phyloP scores from a whole-genome alignment of 2,888 invertebrate genomes.

The Lasioglossum morio region DNA sequence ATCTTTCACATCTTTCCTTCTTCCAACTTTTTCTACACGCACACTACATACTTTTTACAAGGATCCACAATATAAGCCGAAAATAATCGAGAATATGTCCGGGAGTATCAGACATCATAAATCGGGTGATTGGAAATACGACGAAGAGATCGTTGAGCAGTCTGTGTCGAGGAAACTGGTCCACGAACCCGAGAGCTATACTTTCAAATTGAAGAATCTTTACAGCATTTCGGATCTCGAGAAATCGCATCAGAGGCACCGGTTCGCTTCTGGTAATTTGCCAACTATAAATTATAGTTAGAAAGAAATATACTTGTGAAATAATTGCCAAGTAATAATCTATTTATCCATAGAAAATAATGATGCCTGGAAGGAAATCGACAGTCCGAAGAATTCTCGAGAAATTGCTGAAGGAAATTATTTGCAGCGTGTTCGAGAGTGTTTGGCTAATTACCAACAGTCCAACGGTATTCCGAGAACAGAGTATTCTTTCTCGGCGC shows the following conservation, averaged over 20 bases:
- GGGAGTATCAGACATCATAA: background rate
- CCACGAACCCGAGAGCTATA: conserved; percentile 30
- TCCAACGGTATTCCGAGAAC: conserved; percentile 74
- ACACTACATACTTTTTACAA: background rate
- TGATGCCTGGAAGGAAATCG: background rate
- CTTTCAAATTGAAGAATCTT: conserved; percentile 74
- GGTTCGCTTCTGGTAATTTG: conserved; percentile 21
- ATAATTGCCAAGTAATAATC: background rate
- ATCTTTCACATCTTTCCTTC: background rate
- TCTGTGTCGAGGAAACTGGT: background rate
- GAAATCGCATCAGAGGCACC: conserved; percentile 1
- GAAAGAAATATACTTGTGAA: background rate
- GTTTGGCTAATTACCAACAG: conserved; percentile 79
- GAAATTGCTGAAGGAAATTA: conserved; percentile 2
- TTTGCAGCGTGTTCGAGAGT: conserved; percentile 69
- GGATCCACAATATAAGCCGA: conserved; percentile 3
- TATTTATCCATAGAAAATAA: conserved; percentile 16
- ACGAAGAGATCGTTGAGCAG: conserved; percentile 19
- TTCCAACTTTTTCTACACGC: conserved; percentile 1
- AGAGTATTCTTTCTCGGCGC: conserved; percentile 77
- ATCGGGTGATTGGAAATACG: conserved; percentile 72
- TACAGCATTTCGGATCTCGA: conserved; percentile 70
- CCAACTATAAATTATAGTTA: too few species aligned
- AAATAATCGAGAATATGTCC: background rate
- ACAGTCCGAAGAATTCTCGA: background rate